These are phyloP conservation scores for Lepus americanus DNA, from an alignment of 2,113 vertebrate species.

Conservation along the genomic window DNA sequence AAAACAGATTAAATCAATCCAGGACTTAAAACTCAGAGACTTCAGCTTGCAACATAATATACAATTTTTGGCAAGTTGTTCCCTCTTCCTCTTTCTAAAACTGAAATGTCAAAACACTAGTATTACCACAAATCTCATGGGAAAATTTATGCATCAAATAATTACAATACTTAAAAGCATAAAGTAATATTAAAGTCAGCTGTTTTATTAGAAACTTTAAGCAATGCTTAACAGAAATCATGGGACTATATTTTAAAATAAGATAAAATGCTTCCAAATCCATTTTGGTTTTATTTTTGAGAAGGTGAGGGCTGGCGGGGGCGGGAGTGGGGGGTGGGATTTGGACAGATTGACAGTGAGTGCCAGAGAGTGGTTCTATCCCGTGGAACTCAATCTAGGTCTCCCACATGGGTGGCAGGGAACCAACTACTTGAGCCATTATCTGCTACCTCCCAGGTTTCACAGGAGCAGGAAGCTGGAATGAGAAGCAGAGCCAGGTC, in stretches of 20 bases:
- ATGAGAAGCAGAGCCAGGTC: no score
- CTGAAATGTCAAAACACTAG: constrained; percentile 38
- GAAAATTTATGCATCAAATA: constrained; percentile 50
- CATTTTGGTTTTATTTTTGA: neutral
- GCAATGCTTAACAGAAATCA: constrained; percentile 1
- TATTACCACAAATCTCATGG: constrained; percentile 38
- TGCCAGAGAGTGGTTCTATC: no score
- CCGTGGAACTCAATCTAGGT: no score
- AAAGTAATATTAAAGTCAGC: neutral
- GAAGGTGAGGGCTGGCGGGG: no score
- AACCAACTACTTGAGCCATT: no score
- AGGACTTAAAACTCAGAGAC: neutral
- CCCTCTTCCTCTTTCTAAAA: constrained; percentile 6
- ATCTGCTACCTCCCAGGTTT: no score
- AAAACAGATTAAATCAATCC: neutral
- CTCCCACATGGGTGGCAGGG: no score
- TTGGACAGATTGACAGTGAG: no score
- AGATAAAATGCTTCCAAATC: constrained; percentile 11
- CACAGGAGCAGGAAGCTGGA: no score
- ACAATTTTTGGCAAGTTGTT: constrained; percentile 1
- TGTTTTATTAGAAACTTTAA: constrained; percentile 52
- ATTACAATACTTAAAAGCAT: constrained; percentile 57
- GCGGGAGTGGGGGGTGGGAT: no score
- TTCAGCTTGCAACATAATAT: neutral
- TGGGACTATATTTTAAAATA: constrained; percentile 6